Percentiles rank a stretch among this genome's conserved stretches.
Conservation (phyloP, 2,888 invertebrate species). For the Drosophila testacea region DNA sequence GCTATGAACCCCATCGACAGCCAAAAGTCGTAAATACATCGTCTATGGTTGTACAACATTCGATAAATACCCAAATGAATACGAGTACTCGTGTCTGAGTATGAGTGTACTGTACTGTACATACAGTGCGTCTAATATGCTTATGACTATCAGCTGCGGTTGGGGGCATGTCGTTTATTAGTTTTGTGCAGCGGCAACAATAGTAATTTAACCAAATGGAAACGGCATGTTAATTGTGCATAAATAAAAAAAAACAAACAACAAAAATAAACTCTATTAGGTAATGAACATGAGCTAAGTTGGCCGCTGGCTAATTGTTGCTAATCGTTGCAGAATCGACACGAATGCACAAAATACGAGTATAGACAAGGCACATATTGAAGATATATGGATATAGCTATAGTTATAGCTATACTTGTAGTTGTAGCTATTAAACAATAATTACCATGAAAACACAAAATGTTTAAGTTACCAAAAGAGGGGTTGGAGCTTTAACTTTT, state of each 20-base stretch:
- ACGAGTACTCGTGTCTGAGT: background rate
- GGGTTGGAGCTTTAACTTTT: background rate
- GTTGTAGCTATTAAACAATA: conserved; percentile 52
- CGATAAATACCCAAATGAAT: conserved; percentile 59
- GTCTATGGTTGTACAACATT: conserved; percentile 54
- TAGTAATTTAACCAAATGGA: conserved; percentile 58
- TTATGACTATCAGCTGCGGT: conserved; percentile 39
- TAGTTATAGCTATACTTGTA: conserved; percentile 7
- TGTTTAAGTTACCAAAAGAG: conserved; percentile 1
- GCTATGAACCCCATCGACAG: conserved; percentile 11
- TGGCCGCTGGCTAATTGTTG: conserved; percentile 72
- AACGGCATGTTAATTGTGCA: conserved; percentile 72
- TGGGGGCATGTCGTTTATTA: conserved; percentile 51
- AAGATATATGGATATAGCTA: conserved; percentile 20
- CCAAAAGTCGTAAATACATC: conserved; percentile 64
- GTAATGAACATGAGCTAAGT: conserved; percentile 65
- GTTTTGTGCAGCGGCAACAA: conserved; percentile 26
- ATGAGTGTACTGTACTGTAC: background rate
- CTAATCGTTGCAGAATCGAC: conserved; percentile 75
- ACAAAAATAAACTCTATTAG: conserved; percentile 60
- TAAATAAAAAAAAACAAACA: conserved; percentile 31
- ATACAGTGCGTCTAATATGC: conserved; percentile 36
- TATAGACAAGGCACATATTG: conserved; percentile 21
- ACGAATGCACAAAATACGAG: conserved; percentile 48
- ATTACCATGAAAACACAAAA: conserved; percentile 69